phyloP scores from a whole-genome alignment of 1,140 invertebrate species.

The Brachionus sp. region DNA sequence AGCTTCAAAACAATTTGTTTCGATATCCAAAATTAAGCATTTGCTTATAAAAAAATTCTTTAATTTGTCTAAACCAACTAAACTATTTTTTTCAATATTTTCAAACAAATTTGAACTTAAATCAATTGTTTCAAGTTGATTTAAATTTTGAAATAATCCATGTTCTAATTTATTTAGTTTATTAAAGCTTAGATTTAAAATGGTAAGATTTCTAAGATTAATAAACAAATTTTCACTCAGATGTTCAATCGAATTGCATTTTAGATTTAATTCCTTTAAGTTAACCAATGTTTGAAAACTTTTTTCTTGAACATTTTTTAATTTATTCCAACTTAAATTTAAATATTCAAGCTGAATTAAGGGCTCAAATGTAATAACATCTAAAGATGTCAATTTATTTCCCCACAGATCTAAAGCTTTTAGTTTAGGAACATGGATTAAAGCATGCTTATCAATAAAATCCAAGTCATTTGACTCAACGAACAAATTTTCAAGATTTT shows the following conservation, averaged over 20 bases:
- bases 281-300: neutral
- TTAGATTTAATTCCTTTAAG: neutral
- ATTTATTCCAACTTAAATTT: conserved; percentile 1
- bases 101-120: neutral
- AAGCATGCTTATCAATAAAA: neutral
- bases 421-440: neutral
- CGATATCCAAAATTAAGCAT: neutral
- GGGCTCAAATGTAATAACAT: neutral
- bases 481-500: neutral
- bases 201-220: neutral
- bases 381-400: neutral
- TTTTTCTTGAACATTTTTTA: neutral
- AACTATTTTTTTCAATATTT: neutral
- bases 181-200: neutral
- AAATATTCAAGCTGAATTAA: neutral
- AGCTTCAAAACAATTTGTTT: neutral
- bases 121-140: neutral
- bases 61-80: neutral
- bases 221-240: neutral
- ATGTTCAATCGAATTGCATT: neutral
- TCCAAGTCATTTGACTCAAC: neutral
- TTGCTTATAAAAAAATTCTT: neutral
- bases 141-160: neutral
- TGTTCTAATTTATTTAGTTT: neutral
- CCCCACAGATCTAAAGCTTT: neutral